Base-by-base conservation (phyloP, 2,797 vertebrate genomes). In the Artibeus jamaicensis region DNA sequence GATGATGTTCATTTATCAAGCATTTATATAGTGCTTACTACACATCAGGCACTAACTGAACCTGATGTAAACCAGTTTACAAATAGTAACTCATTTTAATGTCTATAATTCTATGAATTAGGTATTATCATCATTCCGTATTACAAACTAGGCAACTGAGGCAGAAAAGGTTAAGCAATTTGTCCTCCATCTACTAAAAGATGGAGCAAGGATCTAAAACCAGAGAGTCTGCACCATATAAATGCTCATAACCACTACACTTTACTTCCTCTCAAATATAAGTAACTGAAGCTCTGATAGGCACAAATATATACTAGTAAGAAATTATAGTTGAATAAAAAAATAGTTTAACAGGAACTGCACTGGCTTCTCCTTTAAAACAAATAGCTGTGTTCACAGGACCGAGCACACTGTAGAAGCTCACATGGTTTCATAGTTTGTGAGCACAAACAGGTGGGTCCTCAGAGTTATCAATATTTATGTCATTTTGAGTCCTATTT, bases 1-100 rank as follows among this genome's bases (percentile, higher is more conserved):
- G 5, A 88, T 79, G 32, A 62, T 24, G 5, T 46, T 62, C 74
- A 53, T 39, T 83, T 16, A 78, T 48, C 55, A 90, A 93, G 34
- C 9, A 93, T 59, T 87, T 92, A 78, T 26, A 78, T 6, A 39
- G 26, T n/a, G 22, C 29, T 91, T 89, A 53, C 9, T 73, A 67
- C 9, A 70, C 8, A n/a, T 42, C 26, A 82, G 21, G 14, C 14
- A 74, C 32, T 55, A 89, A 48, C 50, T 84, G 16, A 94, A 93
- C n/a, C n/a, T n/a, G n/a, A n/a, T n/a, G n/a, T n/a, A n/a, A n/a
- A n/a, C 9, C 7, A 55, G 26, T 71, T 76, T 71, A 48, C 12
- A 89, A 94, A 65, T 57, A 90, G 46, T 77, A 78, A 83, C 24
- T 88, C 34, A 39, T 92, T 94, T 92, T 71, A 86, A 78, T 68